phyloP scores from a whole-genome alignment of 2,797 vertebrate species.

The Hirundo rustica region DNA sequence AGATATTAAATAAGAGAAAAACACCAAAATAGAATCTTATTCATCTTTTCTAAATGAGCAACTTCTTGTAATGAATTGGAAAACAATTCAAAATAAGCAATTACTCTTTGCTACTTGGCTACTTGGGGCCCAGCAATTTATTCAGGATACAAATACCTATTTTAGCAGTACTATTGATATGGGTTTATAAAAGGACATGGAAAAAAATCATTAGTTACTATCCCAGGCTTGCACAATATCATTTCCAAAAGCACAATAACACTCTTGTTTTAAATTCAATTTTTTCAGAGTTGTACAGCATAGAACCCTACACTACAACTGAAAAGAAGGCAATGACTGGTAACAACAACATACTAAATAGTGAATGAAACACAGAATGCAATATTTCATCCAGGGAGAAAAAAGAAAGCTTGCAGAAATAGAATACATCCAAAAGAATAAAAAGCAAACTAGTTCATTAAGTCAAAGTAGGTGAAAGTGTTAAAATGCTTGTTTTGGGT shows the following conservation, averaged over 20 bases:
- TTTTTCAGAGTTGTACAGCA: conserved; percentile 1
- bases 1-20: conserved; percentile 48
- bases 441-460: neutral
- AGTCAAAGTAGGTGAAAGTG: neutral
- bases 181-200: conserved; percentile 22
- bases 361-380: neutral
- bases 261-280: conserved; percentile 39
- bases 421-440: neutral
- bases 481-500: neutral
- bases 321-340: neutral
- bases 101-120: conserved; percentile 38
- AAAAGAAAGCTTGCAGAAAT: neutral
- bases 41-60: conserved; percentile 43
- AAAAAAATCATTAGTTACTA: neutral
- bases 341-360: neutral
- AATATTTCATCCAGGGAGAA: neutral
- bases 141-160: neutral
- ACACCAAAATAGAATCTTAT: conserved; percentile 32
- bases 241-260: conserved; percentile 38
- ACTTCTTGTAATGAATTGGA: conserved; percentile 24
- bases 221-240: neutral
- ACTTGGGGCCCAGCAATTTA: neutral
- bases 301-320: neutral
- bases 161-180: neutral
- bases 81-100: conserved; percentile 59